Base-by-base conservation (phyloP, 2,888 invertebrate species). In the Eubasilissa splendida region DNA sequence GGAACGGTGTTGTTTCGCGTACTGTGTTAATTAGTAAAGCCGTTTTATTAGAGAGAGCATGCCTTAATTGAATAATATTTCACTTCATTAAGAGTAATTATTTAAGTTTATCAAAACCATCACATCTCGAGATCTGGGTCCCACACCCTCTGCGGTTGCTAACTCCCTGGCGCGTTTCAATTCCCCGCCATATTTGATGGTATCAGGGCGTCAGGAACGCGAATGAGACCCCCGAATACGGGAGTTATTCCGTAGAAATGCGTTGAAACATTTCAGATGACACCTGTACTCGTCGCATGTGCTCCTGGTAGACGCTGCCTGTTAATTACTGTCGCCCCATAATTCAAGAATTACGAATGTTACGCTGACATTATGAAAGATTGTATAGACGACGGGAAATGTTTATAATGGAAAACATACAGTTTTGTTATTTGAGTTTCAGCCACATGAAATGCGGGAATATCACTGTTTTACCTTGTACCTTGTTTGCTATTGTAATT, bases 301-400 rank as follows among this genome's bases (percentile, higher is more conserved):
- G 75, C 75, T 75, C 66, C 53, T 22, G 74, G 54, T 65, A 79
- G 59, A 74, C 60, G 75, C 58, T 65, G 52, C 68, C 59, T 80
- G 76, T 80, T 80, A 80, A 80, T 80, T 80, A 80, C 74, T 80
- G 76, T 68, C 76, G 42, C 74, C 66, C 50, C 70, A 74, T 74
- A 74, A 74, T 79, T 79, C 79, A 33, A 65, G 75, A 70, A 74
- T 71, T 66, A 65, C 71, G 65, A 74, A 70, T 79, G 75, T 79
- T 74, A 54, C 53, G 60, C 22, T 52, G 63, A 76, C 76, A 65
- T 76, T 65, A 76, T 76, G 63, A 76, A 76, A 76, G 76, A 76
- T 76, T 54, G 76, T 75, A 42, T 42, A 52, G 33, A 42, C 10
- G 71, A 56, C 54, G 71, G 33, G 54, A 33, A 12, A 56, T 31